phyloP scores from a whole-genome alignment of 2,797 vertebrate genomes.

The Brotula barbata region DNA sequence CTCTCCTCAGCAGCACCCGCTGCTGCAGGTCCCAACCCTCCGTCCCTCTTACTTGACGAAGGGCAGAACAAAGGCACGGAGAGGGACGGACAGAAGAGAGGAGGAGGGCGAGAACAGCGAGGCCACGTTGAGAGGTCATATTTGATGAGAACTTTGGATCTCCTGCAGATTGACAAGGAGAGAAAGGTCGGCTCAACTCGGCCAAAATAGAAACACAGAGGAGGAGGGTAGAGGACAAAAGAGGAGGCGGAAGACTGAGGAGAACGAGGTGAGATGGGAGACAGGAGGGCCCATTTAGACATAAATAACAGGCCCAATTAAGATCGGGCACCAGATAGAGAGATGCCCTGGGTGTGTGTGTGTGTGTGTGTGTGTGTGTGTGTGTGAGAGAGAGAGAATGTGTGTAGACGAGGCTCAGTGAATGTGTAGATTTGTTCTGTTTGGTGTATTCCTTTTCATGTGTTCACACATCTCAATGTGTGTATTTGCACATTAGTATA shows the following conservation, averaged over 20 bases:
- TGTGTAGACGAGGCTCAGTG: too few species aligned
- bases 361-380: constrained; percentile 12
- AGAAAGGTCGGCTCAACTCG: constrained; percentile 59
- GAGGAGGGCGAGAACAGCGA: constrained; percentile 49
- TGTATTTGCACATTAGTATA: too few species aligned
- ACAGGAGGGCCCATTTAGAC: constrained; percentile 42
- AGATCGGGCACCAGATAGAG: constrained; percentile 73
- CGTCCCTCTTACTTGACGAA: constrained; percentile 57
- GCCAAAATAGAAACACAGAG: constrained; percentile 54
- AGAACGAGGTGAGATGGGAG: constrained; percentile 30
- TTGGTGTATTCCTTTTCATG: too few species aligned
- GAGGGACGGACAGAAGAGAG: constrained; percentile 65
- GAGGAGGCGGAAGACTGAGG: constrained; percentile 21
- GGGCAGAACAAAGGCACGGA: constrained; percentile 67
- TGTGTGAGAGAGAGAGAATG: neutral
- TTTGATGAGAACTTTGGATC: constrained; percentile 67
- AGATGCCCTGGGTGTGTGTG: constrained; percentile 34
- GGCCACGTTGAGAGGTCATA: constrained; percentile 65
- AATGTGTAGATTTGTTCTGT: too few species aligned
- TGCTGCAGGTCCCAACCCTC: constrained; percentile 67
- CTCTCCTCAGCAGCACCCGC: constrained; percentile 55
- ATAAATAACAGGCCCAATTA: constrained; percentile 69
- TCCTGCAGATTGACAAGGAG: constrained; percentile 55
- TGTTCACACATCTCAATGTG: too few species aligned
- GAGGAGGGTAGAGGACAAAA: constrained; percentile 57